Conservation (phyloP, 2,888 invertebrate genomes). For the Thecocarcelia acutangulata region DNA sequence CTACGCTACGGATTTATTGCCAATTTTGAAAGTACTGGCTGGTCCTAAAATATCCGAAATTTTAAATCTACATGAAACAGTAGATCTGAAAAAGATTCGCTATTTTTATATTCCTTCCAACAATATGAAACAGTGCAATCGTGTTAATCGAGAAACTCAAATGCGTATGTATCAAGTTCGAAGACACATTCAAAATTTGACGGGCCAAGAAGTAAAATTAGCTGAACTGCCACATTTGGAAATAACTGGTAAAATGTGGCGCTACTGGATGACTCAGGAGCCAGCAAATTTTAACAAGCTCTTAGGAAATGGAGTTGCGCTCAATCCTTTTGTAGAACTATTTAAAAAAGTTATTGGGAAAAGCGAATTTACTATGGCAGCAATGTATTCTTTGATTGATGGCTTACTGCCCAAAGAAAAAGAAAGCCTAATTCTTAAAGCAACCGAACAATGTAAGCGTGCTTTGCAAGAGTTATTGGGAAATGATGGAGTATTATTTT, state of each 20-base stretch:
- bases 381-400: conserved; percentile 86
- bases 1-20: conserved; percentile 89
- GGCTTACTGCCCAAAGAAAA: conserved; percentile 85
- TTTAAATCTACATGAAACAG: conserved; percentile 84
- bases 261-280: conserved; percentile 89
- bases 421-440: conserved; percentile 84
- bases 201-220: conserved; percentile 76
- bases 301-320: conserved; percentile 85
- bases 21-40: conserved; percentile 85
- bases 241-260: conserved; percentile 86
- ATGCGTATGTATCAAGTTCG: conserved; percentile 84
- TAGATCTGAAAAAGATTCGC: conserved; percentile 86
- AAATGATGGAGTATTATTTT: conserved; percentile 90
- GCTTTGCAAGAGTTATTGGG: conserved; percentile 87
- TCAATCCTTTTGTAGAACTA: conserved; percentile 83
- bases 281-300: conserved; percentile 84
- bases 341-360: conserved; percentile 84
- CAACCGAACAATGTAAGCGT: conserved; percentile 84
- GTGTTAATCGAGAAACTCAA: conserved; percentile 86
- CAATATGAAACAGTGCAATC: conserved; percentile 88
- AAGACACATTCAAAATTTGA: conserved; percentile 80
- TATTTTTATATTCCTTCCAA: conserved; percentile 90
- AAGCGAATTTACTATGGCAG: conserved; percentile 86
- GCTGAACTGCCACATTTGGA: conserved; percentile 76
- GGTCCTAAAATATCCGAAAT: conserved; percentile 82